Evolutionary conservation across 2,113 vertebrate species (phyloP).

Genomic region (Nyctibius bracteatus): DNA sequence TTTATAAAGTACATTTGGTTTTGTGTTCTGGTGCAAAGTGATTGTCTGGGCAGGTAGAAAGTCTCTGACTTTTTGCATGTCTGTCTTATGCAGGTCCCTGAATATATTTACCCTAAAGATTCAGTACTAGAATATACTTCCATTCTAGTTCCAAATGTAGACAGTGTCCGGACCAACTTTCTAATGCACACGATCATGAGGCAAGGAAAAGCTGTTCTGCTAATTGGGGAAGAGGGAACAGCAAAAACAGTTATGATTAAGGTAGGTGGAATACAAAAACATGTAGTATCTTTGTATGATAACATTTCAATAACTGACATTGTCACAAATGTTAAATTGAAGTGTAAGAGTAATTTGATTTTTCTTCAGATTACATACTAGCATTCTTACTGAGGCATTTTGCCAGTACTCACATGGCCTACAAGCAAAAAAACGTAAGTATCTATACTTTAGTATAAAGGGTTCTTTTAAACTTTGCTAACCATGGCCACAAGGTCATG

Average conservation of each 20-base stretch:
- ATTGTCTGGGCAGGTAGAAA: not conserved
- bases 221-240: slow-evolving; percentile 85
- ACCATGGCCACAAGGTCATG: not conserved
- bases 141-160: slow-evolving; percentile 85
- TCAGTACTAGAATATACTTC: slow-evolving; percentile 79
- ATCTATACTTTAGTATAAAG: not conserved
- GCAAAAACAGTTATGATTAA: slow-evolving; percentile 87
- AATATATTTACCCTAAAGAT: slow-evolving; percentile 81
- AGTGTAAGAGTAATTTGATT: not conserved
- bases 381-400: not conserved
- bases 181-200: slow-evolving; percentile 79
- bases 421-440: accelerated
- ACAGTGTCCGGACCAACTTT: slow-evolving; percentile 81
- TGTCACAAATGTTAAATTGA: not conserved
- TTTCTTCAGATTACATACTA: not conserved
- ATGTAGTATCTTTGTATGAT: not conserved
- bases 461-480: not conserved
- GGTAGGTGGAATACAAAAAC: slow-evolving; percentile 55
- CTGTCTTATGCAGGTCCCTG: slow-evolving; percentile 73
- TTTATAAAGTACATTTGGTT: not conserved
- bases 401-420: not conserved
- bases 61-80: not conserved
- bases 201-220: slow-evolving; percentile 82
- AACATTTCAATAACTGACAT: not conserved
- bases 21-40: not conserved